A percentile compares a stretch with the other conserved stretches of the same genome.
Evolutionary conservation across 2,113 vertebrate species (phyloP).

Genomic region (Polyodon spathula): DNA sequence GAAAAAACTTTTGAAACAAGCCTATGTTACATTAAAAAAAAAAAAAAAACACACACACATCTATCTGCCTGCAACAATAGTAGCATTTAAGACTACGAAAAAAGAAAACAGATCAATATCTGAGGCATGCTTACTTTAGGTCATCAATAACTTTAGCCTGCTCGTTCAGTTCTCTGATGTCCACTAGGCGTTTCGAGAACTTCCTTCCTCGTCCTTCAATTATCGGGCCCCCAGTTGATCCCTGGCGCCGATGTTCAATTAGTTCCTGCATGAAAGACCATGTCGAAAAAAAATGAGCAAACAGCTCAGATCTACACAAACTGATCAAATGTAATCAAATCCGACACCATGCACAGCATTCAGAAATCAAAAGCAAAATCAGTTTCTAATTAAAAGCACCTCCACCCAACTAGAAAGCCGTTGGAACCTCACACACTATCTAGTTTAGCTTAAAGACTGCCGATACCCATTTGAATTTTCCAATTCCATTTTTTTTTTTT

Average conservation of each 20-base stretch:
- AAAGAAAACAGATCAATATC: too few species aligned
- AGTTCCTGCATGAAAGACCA: conserved; percentile 58
- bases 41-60: too few species aligned
- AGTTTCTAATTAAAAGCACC: conserved; percentile 3
- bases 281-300: background rate
- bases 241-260: conserved; percentile 70
- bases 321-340: background rate
- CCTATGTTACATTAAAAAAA: too few species aligned
- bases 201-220: conserved; percentile 78
- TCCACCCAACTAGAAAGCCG: conserved; percentile 7
- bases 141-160: conserved; percentile 98
- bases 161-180: conserved; percentile 93
- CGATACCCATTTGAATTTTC: too few species aligned
- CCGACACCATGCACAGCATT: conserved; percentile 8
- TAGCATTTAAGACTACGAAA: too few species aligned
- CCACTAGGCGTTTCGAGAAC: conserved; percentile 83
- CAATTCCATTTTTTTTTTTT: too few species aligned
- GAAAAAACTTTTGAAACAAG: too few species aligned
- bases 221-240: conserved; percentile 55
- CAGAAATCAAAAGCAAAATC: conserved; percentile 6
- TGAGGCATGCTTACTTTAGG: conserved; percentile 74
- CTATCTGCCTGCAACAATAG: too few species aligned
- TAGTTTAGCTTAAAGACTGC: too few species aligned
- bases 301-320: background rate
- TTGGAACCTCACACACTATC: too few species aligned